A percentile compares a stretch with the other conserved stretches of the same genome.
phyloP scores from a whole-genome alignment of 2,113 vertebrate genomes.

The Notarius quadriscutis region DNA sequence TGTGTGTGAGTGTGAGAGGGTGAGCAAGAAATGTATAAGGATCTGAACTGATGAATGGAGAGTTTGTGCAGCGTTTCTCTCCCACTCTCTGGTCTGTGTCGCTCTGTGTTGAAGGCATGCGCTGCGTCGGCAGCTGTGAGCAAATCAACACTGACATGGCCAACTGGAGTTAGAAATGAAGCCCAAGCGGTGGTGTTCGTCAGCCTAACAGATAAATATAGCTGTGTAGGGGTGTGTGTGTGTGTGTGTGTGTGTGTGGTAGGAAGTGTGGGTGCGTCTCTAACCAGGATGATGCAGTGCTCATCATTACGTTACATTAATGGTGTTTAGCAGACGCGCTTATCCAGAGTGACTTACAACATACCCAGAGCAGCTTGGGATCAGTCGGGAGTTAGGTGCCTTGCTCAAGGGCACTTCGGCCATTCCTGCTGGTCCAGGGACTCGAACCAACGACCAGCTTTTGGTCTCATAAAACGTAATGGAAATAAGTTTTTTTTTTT shows the following conservation, averaged over 20 bases:
- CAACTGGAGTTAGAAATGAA: not conserved
- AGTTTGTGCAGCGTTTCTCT: not conserved
- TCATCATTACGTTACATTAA: too few species aligned
- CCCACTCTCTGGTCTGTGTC: conserved; percentile 21
- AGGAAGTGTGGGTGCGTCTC: not conserved
- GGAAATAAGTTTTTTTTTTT: too few species aligned
- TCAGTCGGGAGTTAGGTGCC: too few species aligned
- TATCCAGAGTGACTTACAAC: too few species aligned
- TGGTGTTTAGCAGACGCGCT: too few species aligned
- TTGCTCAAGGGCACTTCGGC: too few species aligned
- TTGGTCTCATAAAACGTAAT: too few species aligned
- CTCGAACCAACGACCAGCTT: too few species aligned
- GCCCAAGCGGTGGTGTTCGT: not conserved
- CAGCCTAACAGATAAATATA: not conserved
- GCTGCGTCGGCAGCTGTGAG: conserved; percentile 2
- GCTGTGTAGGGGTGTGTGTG: not conserved
- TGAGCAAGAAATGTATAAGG: not conserved
- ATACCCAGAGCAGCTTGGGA: too few species aligned
- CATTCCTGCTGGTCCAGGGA: too few species aligned
- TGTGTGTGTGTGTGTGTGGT: not conserved
- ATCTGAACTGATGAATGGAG: not conserved
- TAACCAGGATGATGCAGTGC: not conserved
- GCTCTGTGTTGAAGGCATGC: conserved; percentile 12
- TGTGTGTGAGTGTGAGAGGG: not conserved
- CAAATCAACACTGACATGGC: conserved; percentile 3